Conservation (phyloP, 2,888 invertebrate genomes). For the Seladonia tumulorum region DNA sequence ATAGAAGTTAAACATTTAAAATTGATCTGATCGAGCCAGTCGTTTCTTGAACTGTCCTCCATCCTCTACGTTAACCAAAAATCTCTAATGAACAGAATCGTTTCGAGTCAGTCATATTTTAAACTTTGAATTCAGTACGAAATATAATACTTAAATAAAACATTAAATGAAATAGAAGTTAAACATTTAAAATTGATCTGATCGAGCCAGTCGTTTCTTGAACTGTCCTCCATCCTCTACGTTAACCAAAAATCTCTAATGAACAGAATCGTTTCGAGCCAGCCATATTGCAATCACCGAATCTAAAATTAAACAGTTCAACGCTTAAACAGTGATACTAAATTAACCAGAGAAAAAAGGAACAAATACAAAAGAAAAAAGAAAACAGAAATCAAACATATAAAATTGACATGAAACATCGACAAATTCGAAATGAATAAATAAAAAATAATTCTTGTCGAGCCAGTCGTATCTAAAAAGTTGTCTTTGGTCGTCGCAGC, state of each 20-base stretch:
- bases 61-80: background rate
- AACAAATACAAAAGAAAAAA: no score
- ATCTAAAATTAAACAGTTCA: background rate
- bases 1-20: no score
- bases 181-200: background rate
- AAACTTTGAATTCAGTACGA: no score
- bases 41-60: background rate
- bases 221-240: background rate
- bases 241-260: background rate
- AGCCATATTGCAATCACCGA: background rate
- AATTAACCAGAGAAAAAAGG: no score
- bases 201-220: background rate
- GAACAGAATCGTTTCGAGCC: background rate
- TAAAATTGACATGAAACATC: background rate
- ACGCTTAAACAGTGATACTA: no score
- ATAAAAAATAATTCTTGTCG: background rate
- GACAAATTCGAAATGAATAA: background rate
- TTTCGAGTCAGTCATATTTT: background rate
- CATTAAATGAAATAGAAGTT: no score
- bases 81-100: background rate
- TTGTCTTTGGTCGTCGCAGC: background rate
- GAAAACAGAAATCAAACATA: background rate
- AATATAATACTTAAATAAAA: background rate
- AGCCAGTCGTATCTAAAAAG: background rate
- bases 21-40: background rate